phyloP scores from a whole-genome alignment of 2,797 vertebrate species.

The Ceryle rudis region DNA sequence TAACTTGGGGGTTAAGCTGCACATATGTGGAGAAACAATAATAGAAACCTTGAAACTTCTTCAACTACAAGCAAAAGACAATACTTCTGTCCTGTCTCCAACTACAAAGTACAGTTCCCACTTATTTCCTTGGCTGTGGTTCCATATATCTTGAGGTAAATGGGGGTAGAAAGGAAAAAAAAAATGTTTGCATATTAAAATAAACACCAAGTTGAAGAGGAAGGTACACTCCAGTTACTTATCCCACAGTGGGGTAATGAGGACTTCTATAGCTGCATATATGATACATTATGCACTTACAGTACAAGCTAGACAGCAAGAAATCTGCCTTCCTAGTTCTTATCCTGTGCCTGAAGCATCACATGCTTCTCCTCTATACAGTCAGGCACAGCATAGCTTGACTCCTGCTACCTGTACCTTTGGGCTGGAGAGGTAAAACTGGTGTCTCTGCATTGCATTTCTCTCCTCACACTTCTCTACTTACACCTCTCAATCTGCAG shows the following conservation, averaged over 20 bases:
- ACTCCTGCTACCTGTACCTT: neutral
- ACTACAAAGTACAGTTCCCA: neutral
- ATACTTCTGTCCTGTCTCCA: neutral
- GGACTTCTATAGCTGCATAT: neutral
- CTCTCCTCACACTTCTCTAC: neutral
- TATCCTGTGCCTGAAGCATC: neutral
- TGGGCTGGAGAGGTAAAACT: neutral
- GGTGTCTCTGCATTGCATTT: neutral
- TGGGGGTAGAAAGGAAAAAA: neutral
- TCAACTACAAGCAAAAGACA: neutral
- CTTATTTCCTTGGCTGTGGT: neutral
- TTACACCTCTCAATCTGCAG: neutral
- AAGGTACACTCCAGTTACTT: neutral
- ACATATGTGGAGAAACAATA: neutral
- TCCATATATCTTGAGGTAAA: neutral
- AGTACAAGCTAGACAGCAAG: neutral
- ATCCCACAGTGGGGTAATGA: neutral
- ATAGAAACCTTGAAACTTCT: neutral
- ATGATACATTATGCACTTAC: too few species aligned
- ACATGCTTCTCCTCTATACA: neutral
- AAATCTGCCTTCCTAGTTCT: neutral
- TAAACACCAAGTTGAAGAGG: neutral
- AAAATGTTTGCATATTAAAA: neutral
- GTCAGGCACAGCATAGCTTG: neutral
- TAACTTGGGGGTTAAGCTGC: neutral